phyloP scores from a whole-genome alignment of 2,888 invertebrate species.

The Eupeodes luniger region DNA sequence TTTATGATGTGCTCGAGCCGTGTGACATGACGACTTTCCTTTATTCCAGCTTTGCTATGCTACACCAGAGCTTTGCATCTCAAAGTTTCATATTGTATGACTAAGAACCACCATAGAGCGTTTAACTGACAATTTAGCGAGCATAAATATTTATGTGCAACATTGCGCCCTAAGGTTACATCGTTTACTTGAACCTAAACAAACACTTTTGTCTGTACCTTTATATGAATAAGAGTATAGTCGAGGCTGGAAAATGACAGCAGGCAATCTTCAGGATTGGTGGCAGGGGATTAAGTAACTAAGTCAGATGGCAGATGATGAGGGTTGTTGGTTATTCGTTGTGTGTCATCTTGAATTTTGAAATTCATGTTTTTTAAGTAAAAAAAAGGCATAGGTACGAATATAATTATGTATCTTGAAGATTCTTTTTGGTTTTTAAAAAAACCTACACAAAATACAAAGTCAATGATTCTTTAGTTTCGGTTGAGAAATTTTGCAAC shows the following conservation, averaged over 20 bases:
- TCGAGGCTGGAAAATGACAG: conserved; percentile 62
- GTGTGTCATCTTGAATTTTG: conserved; percentile 51
- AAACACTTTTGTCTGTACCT: conserved; percentile 55
- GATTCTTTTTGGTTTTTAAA: not conserved
- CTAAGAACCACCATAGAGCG: conserved; percentile 69
- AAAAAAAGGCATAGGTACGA: not conserved
- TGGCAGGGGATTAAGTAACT: conserved; percentile 55
- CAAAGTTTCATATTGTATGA: conserved; percentile 60
- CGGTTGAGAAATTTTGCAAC: not conserved
- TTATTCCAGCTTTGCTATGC: conserved; percentile 40
- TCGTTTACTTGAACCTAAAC: conserved; percentile 69
- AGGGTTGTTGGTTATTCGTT: conserved; percentile 21
- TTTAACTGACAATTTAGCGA: conserved; percentile 74
- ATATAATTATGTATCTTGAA: not conserved
- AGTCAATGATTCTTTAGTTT: not conserved
- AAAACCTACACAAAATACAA: not conserved
- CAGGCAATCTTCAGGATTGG: conserved; percentile 47
- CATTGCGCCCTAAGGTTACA: conserved; percentile 72
- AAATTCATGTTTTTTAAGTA: conserved; percentile 13
- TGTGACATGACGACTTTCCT: conserved; percentile 38
- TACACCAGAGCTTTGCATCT: conserved; percentile 42
- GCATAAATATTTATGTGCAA: conserved; percentile 74
- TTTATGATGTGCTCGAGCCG: conserved; percentile 50
- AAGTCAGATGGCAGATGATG: conserved; percentile 25
- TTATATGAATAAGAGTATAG: conserved; percentile 26